Conservation (phyloP, 2,888 invertebrate species). For the Plebejus anna region DNA sequence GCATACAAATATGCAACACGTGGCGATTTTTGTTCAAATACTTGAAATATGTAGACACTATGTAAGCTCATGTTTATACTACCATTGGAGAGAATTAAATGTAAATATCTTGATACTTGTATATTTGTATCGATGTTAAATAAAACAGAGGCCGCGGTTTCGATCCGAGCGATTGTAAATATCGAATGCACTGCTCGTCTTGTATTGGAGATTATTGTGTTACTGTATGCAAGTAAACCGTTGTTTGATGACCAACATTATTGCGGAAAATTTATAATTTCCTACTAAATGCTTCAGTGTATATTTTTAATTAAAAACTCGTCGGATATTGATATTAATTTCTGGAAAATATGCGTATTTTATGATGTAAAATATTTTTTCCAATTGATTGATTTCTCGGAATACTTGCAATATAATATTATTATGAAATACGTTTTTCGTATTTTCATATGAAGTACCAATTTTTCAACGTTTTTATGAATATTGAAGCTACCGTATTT, state of each 20-base stretch:
- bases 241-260: background rate
- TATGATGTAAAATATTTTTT: background rate
- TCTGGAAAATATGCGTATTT: background rate
- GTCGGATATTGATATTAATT: background rate
- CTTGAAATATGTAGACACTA: background rate
- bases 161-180: background rate
- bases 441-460: background rate
- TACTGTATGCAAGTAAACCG: background rate
- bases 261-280: background rate
- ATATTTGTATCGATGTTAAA: conserved; percentile 6
- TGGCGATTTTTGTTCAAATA: background rate
- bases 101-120: conserved; percentile 6
- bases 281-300: no score
- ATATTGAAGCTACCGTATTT: background rate
- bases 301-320: background rate
- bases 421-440: background rate
- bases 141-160: background rate
- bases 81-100: background rate
- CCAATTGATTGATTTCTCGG: background rate
- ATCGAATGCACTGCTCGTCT: background rate
- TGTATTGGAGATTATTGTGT: conserved; percentile 3
- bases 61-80: background rate
- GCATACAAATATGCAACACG: background rate
- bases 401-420: background rate
- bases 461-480: background rate